These are phyloP conservation scores for Syngnathoides biaculeatus DNA, from an alignment of 2,113 vertebrate genomes.

Conservation along the genomic window DNA sequence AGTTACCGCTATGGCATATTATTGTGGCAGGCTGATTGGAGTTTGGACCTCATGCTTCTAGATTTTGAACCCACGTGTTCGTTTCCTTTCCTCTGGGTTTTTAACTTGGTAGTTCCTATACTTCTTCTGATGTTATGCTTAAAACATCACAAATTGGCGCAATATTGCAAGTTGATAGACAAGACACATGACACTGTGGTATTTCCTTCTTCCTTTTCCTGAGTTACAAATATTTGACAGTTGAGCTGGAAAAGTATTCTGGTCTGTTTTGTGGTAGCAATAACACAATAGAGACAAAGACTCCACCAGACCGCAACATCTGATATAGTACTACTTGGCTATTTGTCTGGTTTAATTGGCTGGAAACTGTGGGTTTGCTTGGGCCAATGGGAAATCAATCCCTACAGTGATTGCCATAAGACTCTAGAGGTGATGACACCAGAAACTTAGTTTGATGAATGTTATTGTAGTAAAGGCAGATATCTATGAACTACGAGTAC, in stretches of 20 bases:
- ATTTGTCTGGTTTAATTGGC: slow-evolving; percentile 41
- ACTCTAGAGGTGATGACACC: slow-evolving; percentile 30
- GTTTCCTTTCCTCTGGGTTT: not conserved
- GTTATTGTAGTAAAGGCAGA: slow-evolving; percentile 23
- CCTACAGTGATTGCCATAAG: slow-evolving; percentile 18
- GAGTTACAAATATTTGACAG: slow-evolving; percentile 36
- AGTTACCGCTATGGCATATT: not conserved
- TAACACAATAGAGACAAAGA: slow-evolving; percentile 30
- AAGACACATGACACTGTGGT: not conserved
- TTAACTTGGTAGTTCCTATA: not conserved
- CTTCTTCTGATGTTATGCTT: not conserved
- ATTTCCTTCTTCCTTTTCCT: slow-evolving; percentile 9
- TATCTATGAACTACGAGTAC: not conserved
- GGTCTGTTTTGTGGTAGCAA: slow-evolving; percentile 44
- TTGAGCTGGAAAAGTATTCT: slow-evolving; percentile 44
- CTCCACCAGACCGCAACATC: slow-evolving; percentile 41
- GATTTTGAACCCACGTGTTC: not conserved
- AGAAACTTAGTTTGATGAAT: slow-evolving; percentile 19
- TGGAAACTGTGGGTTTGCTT: slow-evolving; percentile 23
- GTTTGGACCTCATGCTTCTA: not conserved
- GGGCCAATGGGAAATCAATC: slow-evolving; percentile 31
- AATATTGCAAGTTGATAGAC: not conserved
- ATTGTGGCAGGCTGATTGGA: slow-evolving; percentile 1
- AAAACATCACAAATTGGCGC: slow-evolving; percentile 1
- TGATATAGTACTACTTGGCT: slow-evolving; percentile 46